These are phyloP conservation scores for Novumbra hubbsi DNA, from an alignment of 2,797 vertebrate genomes.

Conservation along the genomic window DNA sequence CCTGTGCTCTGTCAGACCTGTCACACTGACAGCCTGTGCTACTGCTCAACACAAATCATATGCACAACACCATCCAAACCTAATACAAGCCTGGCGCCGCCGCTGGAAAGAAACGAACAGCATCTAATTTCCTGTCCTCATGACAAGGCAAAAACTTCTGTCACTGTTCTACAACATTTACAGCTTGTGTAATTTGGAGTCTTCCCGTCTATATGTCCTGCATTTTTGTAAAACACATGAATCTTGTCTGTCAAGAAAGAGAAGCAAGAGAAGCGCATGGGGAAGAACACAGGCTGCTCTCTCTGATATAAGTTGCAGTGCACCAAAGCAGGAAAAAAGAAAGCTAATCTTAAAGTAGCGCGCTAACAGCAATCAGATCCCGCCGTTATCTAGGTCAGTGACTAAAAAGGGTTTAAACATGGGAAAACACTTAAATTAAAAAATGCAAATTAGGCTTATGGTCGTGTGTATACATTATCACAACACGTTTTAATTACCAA, in stretches of 20 bases:
- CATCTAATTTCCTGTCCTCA: slow-evolving; percentile 37
- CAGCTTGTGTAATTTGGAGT: slow-evolving; percentile 43
- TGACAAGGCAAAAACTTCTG: slow-evolving; percentile 43
- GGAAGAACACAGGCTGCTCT: slow-evolving; percentile 28
- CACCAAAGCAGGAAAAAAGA: slow-evolving; percentile 40
- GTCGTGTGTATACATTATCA: no score
- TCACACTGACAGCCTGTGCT: slow-evolving; percentile 63
- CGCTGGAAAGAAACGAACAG: slow-evolving; percentile 38
- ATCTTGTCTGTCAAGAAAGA: slow-evolving; percentile 39
- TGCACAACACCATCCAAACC: slow-evolving; percentile 44
- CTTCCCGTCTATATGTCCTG: slow-evolving; percentile 38
- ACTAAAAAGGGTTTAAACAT: no score
- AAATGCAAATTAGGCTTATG: no score
- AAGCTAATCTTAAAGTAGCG: slow-evolving; percentile 32
- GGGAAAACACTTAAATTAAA: no score
- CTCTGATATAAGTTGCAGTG: slow-evolving; percentile 48
- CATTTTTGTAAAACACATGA: slow-evolving; percentile 21
- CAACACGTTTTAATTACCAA: no score
- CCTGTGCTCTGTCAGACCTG: slow-evolving; percentile 52
- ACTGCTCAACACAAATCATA: slow-evolving; percentile 40
- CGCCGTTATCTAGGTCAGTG: slow-evolving; percentile 3
- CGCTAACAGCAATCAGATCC: slow-evolving; percentile 35
- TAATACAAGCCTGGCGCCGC: slow-evolving; percentile 40
- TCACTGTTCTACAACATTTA: slow-evolving; percentile 37
- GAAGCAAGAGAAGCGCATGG: slow-evolving; percentile 44